Evolutionary conservation across 1,140 invertebrate genomes (phyloP).

Genomic region (Cydia amplana): DNA sequence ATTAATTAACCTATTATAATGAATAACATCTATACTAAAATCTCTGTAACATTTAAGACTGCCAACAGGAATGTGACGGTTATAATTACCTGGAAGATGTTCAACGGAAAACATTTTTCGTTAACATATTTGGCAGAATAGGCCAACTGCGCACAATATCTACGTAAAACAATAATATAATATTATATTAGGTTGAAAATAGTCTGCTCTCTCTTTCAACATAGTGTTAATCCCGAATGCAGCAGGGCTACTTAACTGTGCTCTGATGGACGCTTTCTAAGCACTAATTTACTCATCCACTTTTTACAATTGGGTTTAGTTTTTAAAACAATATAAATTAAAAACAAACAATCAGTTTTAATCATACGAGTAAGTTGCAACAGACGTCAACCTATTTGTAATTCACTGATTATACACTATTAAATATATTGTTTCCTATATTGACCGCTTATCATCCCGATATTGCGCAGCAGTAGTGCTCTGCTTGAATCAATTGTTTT

Average conservation of each 20-base stretch:
- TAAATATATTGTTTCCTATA: conserved; percentile 45
- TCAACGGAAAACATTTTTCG: background rate
- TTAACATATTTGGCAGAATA: conserved; percentile 1
- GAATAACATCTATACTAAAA: background rate
- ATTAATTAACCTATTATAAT: background rate
- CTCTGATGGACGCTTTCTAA: background rate
- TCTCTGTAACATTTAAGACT: background rate
- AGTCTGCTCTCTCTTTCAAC: background rate
- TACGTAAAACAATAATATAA: background rate
- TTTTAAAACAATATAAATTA: conserved; percentile 1
- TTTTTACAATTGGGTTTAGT: background rate
- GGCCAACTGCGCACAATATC: background rate
- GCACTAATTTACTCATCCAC: background rate
- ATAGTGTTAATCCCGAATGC: background rate
- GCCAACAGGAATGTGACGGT: background rate
- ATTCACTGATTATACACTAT: conserved; percentile 41
- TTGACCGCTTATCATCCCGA: conserved; percentile 63
- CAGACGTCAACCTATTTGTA: conserved; percentile 48
- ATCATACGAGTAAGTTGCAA: conserved; percentile 21
- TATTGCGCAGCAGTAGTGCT: conserved; percentile 59
- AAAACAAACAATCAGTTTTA: background rate
- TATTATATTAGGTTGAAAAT: background rate
- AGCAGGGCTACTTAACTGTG: background rate
- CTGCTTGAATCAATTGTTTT: background rate
- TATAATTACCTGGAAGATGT: background rate